Percentiles rank a stretch among this genome's conserved stretches.
Evolutionary conservation across 2,888 invertebrate species (phyloP).

Genomic region (Conops quadrifasciatus): DNA sequence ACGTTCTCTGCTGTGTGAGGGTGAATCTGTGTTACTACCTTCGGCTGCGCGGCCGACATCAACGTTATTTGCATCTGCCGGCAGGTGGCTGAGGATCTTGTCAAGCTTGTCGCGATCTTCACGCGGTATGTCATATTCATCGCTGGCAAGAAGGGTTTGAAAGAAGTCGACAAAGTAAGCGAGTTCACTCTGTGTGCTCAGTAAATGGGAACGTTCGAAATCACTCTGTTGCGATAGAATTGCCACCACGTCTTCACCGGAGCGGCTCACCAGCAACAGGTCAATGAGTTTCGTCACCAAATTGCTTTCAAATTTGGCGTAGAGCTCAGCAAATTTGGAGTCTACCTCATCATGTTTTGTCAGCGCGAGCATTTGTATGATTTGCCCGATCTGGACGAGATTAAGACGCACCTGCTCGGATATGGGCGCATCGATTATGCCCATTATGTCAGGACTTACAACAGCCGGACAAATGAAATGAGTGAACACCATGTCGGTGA

Average conservation of each 20-base stretch:
- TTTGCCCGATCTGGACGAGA: conserved; percentile 89
- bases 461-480: conserved; percentile 96
- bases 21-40: conserved; percentile 27
- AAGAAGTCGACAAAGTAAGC: conserved; percentile 70
- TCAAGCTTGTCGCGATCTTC: conserved; percentile 66
- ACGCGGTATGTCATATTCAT: conserved; percentile 55
- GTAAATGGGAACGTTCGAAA: conserved; percentile 71
- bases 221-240: conserved; percentile 67
- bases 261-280: conserved; percentile 65
- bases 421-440: conserved; percentile 91
- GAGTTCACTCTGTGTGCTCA: conserved; percentile 75
- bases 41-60: neutral
- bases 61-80: conserved; percentile 46
- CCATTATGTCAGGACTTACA: conserved; percentile 94
- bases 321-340: conserved; percentile 77
- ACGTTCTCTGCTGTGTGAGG: conserved; percentile 39
- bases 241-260: conserved; percentile 63
- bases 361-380: conserved; percentile 89
- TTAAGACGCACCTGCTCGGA: conserved; percentile 91
- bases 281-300: conserved; percentile 83
- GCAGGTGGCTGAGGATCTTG: conserved; percentile 66
- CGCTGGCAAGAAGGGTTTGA: conserved; percentile 65
- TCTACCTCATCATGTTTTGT: conserved; percentile 85
- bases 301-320: conserved; percentile 81
- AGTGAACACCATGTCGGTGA: conserved; percentile 92